Conservation (phyloP, 2,888 invertebrate species). For the Teleogryllus oceanicus region DNA sequence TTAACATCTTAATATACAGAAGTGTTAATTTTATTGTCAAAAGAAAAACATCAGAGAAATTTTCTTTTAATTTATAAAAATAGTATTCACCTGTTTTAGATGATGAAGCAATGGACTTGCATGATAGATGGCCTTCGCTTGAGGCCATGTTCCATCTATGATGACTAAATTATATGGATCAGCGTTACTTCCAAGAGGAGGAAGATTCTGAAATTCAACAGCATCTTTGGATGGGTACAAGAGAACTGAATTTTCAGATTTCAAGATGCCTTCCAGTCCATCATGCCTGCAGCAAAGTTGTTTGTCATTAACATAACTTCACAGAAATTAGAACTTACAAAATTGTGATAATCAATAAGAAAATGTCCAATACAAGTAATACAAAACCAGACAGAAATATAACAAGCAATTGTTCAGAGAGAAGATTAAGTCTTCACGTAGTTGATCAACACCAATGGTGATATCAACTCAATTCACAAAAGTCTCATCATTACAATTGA, state of each 20-base stretch:
- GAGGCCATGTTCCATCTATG: constrained; percentile 94
- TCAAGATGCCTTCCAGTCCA: constrained; percentile 64
- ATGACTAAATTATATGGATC: constrained; percentile 71
- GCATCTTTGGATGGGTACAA: constrained; percentile 78
- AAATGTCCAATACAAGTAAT: not conserved
- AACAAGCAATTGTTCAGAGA: constrained; percentile 3
- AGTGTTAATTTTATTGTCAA: too few relatives aligned
- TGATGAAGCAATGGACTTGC: constrained; percentile 72
- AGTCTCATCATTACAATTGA: too few relatives aligned
- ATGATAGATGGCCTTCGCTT: constrained; percentile 61
- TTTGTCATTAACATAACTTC: not conserved
- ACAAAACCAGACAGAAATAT: not conserved
- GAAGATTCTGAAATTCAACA: constrained; percentile 60
- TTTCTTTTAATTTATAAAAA: not conserved
- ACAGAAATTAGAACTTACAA: constrained; percentile 6
- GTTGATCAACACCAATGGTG: not conserved
- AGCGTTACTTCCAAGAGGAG: constrained; percentile 45
- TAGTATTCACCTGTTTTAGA: constrained; percentile 59
- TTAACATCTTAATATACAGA: too few relatives aligned
- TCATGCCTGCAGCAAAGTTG: constrained; percentile 44
- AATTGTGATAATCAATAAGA: constrained; percentile 21
- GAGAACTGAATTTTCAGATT: constrained; percentile 65
- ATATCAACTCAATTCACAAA: not conserved
- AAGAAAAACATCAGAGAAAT: not conserved
- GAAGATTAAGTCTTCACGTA: not conserved